phyloP scores from a whole-genome alignment of 2,797 vertebrate genomes.

The Podargus strigoides region DNA sequence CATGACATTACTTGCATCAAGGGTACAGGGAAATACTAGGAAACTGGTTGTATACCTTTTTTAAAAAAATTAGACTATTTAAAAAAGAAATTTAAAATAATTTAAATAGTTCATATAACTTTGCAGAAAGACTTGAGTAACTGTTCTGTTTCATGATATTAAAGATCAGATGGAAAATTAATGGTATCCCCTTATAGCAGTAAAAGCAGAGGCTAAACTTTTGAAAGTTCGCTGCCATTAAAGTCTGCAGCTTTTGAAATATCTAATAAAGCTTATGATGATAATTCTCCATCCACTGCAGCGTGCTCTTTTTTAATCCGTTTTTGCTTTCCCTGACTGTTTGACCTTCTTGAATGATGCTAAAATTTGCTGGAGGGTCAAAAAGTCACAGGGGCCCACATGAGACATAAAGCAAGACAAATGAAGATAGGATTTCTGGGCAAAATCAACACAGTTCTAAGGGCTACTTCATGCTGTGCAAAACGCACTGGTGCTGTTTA shows the following conservation, averaged over 20 bases:
- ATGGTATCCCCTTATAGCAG: not conserved
- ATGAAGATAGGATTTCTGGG: not conserved
- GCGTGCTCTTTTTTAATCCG: conserved; percentile 2
- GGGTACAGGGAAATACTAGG: not conserved
- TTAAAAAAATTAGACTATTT: not conserved
- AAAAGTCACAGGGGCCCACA: conserved; percentile 2
- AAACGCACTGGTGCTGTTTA: not conserved
- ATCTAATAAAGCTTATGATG: conserved; percentile 3
- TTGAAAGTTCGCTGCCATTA: not conserved
- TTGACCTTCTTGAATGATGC: conserved; percentile 36
- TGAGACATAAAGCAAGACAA: not conserved
- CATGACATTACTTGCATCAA: too few species aligned
- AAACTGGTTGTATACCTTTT: not conserved
- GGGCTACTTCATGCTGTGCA: not conserved
- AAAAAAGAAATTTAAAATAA: not conserved
- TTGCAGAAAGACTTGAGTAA: not conserved
- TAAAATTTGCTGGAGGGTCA: conserved; percentile 38
- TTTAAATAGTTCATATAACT: not conserved
- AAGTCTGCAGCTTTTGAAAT: conserved; percentile 24
- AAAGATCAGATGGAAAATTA: conserved; percentile 18
- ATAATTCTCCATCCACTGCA: not conserved
- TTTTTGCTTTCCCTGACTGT: conserved; percentile 42
- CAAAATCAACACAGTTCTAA: conserved; percentile 5
- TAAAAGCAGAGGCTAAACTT: conserved; percentile 11
- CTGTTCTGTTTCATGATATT: not conserved